Evolutionary conservation across 2,797 vertebrate species (phyloP).

Genomic region (Microctenopoma steveboyesi): DNA sequence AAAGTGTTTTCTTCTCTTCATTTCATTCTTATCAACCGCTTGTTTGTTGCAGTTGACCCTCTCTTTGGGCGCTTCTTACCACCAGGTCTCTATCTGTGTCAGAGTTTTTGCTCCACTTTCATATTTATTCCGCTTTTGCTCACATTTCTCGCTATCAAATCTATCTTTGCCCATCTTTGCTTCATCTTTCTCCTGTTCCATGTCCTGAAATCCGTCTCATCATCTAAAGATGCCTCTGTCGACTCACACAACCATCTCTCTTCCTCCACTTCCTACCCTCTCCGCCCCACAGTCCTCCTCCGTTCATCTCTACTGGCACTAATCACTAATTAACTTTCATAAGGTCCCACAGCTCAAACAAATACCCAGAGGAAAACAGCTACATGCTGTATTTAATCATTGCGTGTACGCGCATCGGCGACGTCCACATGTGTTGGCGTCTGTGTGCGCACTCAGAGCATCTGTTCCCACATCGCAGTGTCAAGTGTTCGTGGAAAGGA

Average conservation of each 20-base stretch:
- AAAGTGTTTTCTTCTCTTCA: background rate
- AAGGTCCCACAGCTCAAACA: constrained; percentile 47
- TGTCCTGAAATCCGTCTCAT: background rate
- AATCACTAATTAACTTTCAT: constrained; percentile 76
- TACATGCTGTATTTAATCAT: constrained; percentile 52
- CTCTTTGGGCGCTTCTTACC: constrained; percentile 1
- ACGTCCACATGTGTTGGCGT: background rate
- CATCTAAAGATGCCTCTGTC: background rate
- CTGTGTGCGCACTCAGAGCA: background rate
- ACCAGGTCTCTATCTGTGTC: background rate
- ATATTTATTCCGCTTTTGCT: background rate
- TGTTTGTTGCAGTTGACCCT: constrained; percentile 6
- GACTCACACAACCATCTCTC: background rate
- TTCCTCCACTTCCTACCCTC: constrained; percentile 3
- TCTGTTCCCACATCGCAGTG: background rate
- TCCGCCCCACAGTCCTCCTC: constrained; percentile 34
- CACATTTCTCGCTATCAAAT: background rate
- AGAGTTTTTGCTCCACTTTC: background rate
- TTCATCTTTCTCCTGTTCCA: background rate
- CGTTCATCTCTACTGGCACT: constrained; percentile 50
- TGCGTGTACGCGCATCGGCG: constrained; percentile 3
- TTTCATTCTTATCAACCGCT: constrained; percentile 17
- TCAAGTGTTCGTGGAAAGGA: background rate
- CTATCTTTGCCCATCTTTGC: background rate
- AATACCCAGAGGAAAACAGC: constrained; percentile 39